A percentile compares a stretch with the other conserved stretches of the same genome.
phyloP scores from a whole-genome alignment of 2,113 vertebrate genomes.

The Percina caprodes region DNA sequence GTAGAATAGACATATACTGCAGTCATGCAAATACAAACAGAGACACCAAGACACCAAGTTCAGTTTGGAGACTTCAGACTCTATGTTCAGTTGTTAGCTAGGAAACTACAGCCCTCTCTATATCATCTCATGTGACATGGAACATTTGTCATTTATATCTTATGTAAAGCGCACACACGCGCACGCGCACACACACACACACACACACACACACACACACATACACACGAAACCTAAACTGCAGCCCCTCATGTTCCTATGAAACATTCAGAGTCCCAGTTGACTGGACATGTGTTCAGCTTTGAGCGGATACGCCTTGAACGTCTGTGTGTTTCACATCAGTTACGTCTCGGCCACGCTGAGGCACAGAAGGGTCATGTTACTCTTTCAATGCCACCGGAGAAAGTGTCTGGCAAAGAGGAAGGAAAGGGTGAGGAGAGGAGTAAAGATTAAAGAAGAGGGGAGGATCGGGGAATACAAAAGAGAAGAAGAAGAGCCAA shows the following conservation, averaged over 20 bases:
- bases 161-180: constrained; percentile 6
- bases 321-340: constrained; percentile 35
- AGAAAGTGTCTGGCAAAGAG: constrained; percentile 11
- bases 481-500: background rate
- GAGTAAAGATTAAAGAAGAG: background rate
- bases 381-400: background rate
- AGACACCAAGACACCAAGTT: background rate
- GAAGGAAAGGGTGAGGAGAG: background rate
- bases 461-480: background rate
- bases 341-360: constrained; percentile 11
- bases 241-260: constrained; percentile 42
- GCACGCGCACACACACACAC: background rate
- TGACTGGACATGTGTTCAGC: constrained; percentile 59
- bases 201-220: background rate
- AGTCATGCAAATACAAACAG: background rate
- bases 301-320: constrained; percentile 29
- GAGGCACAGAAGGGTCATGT: constrained; percentile 12
- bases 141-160: constrained; percentile 12
- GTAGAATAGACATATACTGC: background rate
- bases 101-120: background rate
- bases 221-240: constrained; percentile 27
- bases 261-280: constrained; percentile 67
- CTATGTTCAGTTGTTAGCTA: background rate
- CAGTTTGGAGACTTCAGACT: too few relatives aligned
- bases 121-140: constrained; percentile 4